Evolutionary conservation across 2,797 vertebrate genomes (phyloP).

Genomic region (Zalophus californianus): DNA sequence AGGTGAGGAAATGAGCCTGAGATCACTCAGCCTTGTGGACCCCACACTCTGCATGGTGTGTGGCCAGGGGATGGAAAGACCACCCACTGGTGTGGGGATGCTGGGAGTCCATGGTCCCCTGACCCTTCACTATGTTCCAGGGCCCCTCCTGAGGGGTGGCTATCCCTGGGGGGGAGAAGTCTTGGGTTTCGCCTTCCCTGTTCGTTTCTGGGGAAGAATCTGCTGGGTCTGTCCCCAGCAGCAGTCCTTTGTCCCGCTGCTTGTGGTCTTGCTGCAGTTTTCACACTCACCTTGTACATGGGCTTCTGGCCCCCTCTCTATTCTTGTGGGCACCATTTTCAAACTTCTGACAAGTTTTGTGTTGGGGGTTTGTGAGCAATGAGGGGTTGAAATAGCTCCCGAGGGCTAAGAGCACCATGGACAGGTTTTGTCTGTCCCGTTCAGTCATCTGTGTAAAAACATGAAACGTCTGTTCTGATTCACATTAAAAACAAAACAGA

Average conservation of each 20-base stretch:
- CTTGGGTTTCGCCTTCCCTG: neutral
- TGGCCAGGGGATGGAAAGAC: neutral
- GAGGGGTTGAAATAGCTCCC: neutral
- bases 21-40: accelerated
- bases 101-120: accelerated
- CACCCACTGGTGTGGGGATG: neutral
- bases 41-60: accelerated
- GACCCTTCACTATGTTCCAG: neutral
- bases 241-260: neutral
- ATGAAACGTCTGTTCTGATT: neutral
- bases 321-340: accelerated
- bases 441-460: neutral
- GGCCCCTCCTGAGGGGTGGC: neutral
- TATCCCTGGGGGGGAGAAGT: no score
- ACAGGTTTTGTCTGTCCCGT: no score
- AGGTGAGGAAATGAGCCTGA: neutral
- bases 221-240: neutral
- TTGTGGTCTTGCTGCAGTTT: neutral
- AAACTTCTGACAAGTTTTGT: neutral
- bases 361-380: neutral
- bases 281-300: neutral
- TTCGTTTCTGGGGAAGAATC: neutral
- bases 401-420: neutral
- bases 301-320: neutral
- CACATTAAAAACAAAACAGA: neutral